phyloP scores from a whole-genome alignment of 2,888 invertebrate genomes.

The Leucophenga montana region DNA sequence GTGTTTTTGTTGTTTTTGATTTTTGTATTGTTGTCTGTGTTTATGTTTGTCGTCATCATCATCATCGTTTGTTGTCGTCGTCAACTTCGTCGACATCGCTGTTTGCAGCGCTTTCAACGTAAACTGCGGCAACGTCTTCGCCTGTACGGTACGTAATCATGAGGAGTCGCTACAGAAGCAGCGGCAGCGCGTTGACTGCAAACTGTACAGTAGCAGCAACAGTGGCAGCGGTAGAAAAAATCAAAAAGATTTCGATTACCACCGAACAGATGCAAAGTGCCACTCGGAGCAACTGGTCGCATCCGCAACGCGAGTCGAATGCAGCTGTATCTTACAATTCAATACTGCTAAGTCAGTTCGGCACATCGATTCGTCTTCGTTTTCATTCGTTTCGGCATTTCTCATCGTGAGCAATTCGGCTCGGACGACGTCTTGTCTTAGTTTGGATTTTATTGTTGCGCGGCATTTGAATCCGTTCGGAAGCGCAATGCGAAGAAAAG shows the following conservation, averaged over 20 bases:
- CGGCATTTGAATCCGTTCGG: background rate
- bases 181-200: background rate
- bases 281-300: conserved; percentile 64
- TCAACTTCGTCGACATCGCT: conserved; percentile 32
- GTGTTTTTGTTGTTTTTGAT: conserved; percentile 30
- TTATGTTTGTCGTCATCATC: conserved; percentile 30
- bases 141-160: no score
- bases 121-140: conserved; percentile 31
- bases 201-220: background rate
- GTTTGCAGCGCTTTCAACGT: conserved; percentile 11
- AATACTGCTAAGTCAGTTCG: no score
- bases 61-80: conserved; percentile 31
- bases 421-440: background rate
- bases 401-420: background rate
- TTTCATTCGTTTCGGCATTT: conserved; percentile 12
- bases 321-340: background rate
- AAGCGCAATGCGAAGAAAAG: no score
- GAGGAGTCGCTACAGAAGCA: background rate
- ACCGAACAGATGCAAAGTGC: conserved; percentile 66
- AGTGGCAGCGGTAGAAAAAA: conserved; percentile 36
- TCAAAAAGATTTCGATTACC: conserved; percentile 59
- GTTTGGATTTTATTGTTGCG: background rate
- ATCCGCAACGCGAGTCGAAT: background rate
- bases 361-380: conserved; percentile 28
- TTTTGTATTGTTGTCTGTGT: conserved; percentile 23